These are phyloP conservation scores for Epistrophe eligans DNA, from an alignment of 2,888 invertebrate species.

Conservation along the genomic window DNA sequence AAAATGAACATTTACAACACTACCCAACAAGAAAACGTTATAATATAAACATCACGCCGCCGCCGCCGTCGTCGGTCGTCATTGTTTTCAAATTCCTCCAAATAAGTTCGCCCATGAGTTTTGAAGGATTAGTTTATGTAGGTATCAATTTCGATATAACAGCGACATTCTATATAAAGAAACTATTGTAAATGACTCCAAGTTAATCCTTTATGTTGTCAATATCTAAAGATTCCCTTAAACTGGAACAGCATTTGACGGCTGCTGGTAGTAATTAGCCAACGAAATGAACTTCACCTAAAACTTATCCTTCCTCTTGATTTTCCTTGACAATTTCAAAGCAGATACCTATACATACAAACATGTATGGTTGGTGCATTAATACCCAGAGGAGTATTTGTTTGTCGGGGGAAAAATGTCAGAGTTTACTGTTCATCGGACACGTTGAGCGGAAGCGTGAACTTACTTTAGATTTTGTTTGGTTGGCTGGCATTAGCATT, in stretches of 20 bases:
- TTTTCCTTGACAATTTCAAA: conserved; percentile 9
- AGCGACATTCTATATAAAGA: background rate
- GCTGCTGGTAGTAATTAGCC: conserved; percentile 45
- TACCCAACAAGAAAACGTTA: too few relatives aligned
- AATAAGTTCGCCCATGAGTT: background rate
- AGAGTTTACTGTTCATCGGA: conserved; percentile 56
- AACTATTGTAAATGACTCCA: conserved; percentile 46
- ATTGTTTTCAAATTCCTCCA: too few relatives aligned
- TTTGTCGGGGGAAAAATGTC: conserved; percentile 38
- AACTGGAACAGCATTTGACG: conserved; percentile 43
- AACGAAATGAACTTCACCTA: conserved; percentile 46
- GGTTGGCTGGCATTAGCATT: conserved; percentile 50
- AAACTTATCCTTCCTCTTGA: conserved; percentile 27
- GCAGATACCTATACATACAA: background rate
- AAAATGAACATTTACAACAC: too few relatives aligned
- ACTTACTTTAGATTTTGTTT: conserved; percentile 56
- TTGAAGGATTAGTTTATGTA: background rate
- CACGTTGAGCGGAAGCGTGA: conserved; percentile 62
- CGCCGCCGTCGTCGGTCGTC: too few relatives aligned
- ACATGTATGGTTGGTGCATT: background rate
- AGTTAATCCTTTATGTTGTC: conserved; percentile 43
- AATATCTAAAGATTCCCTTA: conserved; percentile 23
- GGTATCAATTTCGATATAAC: conserved; percentile 7
- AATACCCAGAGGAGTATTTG: conserved; percentile 1
- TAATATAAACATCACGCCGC: too few relatives aligned